phyloP scores from a whole-genome alignment of 1,140 invertebrate species.

The Aphelenchoides avenae region DNA sequence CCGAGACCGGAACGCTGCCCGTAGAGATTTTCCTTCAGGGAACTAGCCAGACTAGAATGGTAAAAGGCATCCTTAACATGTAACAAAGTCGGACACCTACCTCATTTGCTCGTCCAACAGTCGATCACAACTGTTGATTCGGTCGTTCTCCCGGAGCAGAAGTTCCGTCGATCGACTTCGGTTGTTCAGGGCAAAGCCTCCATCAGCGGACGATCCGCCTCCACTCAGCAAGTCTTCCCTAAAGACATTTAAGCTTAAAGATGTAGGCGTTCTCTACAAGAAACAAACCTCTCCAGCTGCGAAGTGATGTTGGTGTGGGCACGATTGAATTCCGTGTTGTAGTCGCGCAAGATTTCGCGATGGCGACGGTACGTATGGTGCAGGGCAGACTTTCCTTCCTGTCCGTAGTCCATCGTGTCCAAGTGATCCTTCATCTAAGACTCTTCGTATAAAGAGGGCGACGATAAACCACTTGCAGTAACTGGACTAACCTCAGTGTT shows the following conservation, averaged over 20 bases:
- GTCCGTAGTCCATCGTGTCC: constrained; percentile 16
- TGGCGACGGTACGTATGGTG: constrained; percentile 34
- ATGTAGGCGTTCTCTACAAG: neutral
- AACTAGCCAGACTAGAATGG: constrained; percentile 62
- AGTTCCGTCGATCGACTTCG: constrained; percentile 33
- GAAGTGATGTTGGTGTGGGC: constrained; percentile 23
- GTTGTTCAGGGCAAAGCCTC: constrained; percentile 42
- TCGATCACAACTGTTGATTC: constrained; percentile 39
- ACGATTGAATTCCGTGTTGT: constrained; percentile 26
- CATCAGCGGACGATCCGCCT: constrained; percentile 23
- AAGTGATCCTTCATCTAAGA: constrained; percentile 29
- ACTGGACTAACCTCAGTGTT: constrained; percentile 19
- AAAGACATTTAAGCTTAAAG: constrained; percentile 11
- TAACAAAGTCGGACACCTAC: constrained; percentile 13
- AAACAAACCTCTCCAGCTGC: constrained; percentile 21
- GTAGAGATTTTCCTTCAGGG: constrained; percentile 63
- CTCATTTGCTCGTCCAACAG: constrained; percentile 47
- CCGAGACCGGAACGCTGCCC: constrained; percentile 49
- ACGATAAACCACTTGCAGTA: constrained; percentile 6
- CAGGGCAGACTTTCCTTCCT: constrained; percentile 18
- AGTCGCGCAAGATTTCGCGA: constrained; percentile 32
- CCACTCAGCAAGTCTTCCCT: constrained; percentile 39
- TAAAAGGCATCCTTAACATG: neutral
- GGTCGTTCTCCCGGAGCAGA: constrained; percentile 41
- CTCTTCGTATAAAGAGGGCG: neutral